These are phyloP conservation scores for Hassar affinis DNA, from an alignment of 2,113 vertebrate genomes.

Conservation along the genomic window DNA sequence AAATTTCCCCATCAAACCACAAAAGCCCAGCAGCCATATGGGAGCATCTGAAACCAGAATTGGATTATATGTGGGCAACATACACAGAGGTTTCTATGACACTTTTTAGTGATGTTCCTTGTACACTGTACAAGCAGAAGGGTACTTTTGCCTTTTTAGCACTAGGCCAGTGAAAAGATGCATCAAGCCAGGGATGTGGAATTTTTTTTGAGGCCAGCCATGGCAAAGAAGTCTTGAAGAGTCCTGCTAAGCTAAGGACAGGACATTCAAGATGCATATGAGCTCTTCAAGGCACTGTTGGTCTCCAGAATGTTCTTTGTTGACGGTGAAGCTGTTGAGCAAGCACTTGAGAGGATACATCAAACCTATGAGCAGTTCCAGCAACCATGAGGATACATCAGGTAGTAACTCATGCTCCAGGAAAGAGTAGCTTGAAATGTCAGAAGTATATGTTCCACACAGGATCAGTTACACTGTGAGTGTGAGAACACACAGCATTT, in stretches of 20 bases:
- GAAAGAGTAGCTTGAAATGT: neutral
- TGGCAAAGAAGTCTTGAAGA: neutral
- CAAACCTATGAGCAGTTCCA: too few species aligned
- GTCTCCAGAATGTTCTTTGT: neutral
- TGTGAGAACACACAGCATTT: neutral
- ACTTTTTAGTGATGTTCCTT: neutral
- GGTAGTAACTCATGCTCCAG: neutral
- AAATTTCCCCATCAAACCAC: neutral
- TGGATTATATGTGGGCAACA: neutral
- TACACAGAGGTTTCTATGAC: too few species aligned
- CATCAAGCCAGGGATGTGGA: neutral
- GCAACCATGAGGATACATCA: neutral
- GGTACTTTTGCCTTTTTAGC: neutral
- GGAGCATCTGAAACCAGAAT: neutral
- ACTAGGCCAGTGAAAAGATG: neutral
- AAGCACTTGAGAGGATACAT: too few species aligned
- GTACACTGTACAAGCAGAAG: neutral
- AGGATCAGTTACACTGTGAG: neutral
- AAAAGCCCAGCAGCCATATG: neutral
- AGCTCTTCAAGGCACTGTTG: neutral
- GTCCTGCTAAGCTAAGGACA: neutral
- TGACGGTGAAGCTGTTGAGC: neutral
- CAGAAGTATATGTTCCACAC: neutral
- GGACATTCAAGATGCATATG: neutral
- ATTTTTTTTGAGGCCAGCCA: neutral